phyloP scores from a whole-genome alignment of 2,888 invertebrate genomes.

The Volucella zonaria region DNA sequence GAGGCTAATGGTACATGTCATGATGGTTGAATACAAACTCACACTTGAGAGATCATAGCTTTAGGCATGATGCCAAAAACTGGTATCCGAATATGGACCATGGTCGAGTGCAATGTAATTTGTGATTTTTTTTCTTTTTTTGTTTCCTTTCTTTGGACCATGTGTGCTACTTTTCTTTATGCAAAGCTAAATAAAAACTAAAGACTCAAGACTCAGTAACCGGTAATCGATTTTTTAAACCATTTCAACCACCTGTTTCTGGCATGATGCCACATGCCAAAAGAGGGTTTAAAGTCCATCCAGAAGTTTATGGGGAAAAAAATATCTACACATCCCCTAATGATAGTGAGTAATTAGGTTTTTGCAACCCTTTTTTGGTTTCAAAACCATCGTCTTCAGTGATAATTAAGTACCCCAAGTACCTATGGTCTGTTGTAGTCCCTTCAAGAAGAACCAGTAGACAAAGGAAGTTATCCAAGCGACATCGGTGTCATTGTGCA shows the following conservation, averaged over 20 bases:
- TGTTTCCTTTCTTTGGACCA: conserved; percentile 27
- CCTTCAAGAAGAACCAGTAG: conserved; percentile 8
- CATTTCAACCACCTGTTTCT: conserved; percentile 59
- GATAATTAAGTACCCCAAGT: conserved; percentile 30
- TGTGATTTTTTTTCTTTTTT: neutral
- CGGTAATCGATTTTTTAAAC: conserved; percentile 50
- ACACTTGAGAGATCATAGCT: conserved; percentile 25
- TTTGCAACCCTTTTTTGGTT: conserved; percentile 10
- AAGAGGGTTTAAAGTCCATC: neutral
- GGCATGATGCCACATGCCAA: conserved; percentile 64
- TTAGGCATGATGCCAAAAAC: conserved; percentile 48
- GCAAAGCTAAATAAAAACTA: neutral
- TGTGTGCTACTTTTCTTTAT: conserved; percentile 52
- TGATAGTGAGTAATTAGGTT: conserved; percentile 36
- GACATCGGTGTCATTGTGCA: conserved; percentile 29
- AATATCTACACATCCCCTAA: conserved; percentile 48
- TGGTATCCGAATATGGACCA: conserved; percentile 57
- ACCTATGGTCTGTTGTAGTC: neutral
- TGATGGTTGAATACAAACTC: conserved; percentile 33
- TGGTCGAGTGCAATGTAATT: conserved; percentile 39
- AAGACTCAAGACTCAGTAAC: neutral
- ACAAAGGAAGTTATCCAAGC: conserved; percentile 38
- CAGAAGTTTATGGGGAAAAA: neutral
- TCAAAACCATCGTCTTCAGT: neutral
- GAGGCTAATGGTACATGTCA: conserved; percentile 21